Conservation (phyloP, 2,797 vertebrate genomes). For the Lepus townsendii region DNA sequence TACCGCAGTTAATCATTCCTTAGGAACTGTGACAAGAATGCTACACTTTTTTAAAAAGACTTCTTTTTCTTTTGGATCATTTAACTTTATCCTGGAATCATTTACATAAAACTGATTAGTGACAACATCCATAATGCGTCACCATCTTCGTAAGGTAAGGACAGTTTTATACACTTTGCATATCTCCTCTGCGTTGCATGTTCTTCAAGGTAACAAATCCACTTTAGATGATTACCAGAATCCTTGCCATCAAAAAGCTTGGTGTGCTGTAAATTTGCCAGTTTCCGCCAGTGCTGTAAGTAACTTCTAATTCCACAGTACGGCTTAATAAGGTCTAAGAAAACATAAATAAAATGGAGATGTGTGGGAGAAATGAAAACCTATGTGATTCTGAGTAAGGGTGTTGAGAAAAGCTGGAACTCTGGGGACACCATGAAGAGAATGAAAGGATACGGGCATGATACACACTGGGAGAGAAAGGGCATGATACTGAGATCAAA, state of each 20-base stretch:
- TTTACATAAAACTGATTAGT: neutral
- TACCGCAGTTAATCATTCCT: slow-evolving; percentile 54
- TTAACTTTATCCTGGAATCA: slow-evolving; percentile 36
- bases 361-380: slow-evolving; percentile 42
- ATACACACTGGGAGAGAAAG: neutral
- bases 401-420: slow-evolving; percentile 13
- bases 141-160: slow-evolving; percentile 44
- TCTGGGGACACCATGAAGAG: neutral
- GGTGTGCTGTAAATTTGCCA: slow-evolving; percentile 8
- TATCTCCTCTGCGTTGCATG: neutral
- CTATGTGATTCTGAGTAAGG: neutral
- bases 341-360: slow-evolving; percentile 31
- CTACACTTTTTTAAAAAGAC: neutral
- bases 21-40: slow-evolving; percentile 9
- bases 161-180: slow-evolving; percentile 38
- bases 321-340: neutral
- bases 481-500: neutral
- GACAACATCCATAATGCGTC: neutral
- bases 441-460: neutral
- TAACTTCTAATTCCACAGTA: slow-evolving; percentile 13
- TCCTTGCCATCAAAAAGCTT: slow-evolving; percentile 44
- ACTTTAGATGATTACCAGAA: slow-evolving; percentile 9
- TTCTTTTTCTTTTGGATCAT: neutral
- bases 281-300: neutral
- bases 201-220: slow-evolving; percentile 36